Evolutionary conservation across 2,113 vertebrate species (phyloP), one percentile per base, ranked within the genome.

Genomic region (Corythornis cristatus): DNA sequence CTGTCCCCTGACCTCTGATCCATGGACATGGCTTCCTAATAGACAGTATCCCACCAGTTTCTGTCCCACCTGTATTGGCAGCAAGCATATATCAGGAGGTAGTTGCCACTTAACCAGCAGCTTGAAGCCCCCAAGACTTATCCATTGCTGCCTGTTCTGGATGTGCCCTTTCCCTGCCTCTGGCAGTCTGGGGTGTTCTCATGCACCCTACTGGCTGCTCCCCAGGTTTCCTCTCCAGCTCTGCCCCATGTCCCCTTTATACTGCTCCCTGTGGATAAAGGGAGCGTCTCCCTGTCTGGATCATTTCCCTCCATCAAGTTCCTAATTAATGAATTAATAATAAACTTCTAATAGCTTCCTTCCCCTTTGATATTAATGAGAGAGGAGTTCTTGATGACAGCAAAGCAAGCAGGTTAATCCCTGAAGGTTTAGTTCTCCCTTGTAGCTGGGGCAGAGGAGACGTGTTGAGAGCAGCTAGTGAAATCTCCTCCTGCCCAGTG

Each of bases 261-360:
- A 0, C 43, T 2, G 51, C 73, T 87, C 78, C 82, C 54, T 20
- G 28, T 2, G 76, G 84, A 26, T 50, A 23, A 31, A 54, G 68
- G 42, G 50, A 76, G 75, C 62, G 15, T 12, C 66, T 79, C 75
- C 20, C 35, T 56, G 48, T 73, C 91, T 77, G 53, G 65, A 62
- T 33, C 54, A 2, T 75, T 85, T 29, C 78, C 58, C 66, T 61
- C 89, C 88, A 73, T 85, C 86, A 54, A 48, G 54, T 64, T 28
- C 57, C 94, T 57, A 33, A 46, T 88, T 79, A 94, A 95, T 94
- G 91, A 94, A 96, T 96, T 93, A 96, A 87, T 91, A 78, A 96
- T 95, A 73, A 75, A 25, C 62, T 78, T 50, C 80, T 93, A 81
- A 93, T 73, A 13, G 86, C 86, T 93, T 91, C 90, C 94, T 93